A percentile compares a stretch with the other conserved stretches of the same genome.
phyloP scores from a whole-genome alignment of 1,140 invertebrate species.

The Matsumurasca onukii region DNA sequence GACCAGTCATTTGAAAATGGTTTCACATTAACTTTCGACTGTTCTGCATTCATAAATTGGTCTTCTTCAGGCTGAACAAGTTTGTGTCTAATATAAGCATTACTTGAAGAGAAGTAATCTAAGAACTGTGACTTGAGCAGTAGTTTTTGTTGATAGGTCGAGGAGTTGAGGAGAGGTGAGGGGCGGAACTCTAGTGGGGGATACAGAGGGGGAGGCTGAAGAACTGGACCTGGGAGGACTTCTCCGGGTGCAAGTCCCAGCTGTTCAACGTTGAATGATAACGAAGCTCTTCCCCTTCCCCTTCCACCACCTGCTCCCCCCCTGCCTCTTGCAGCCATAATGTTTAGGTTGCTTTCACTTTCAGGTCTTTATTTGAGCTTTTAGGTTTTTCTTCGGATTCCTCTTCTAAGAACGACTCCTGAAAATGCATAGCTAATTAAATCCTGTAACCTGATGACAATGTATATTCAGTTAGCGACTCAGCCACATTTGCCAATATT shows the following conservation, averaged over 20 bases:
- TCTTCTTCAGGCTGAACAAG: background rate
- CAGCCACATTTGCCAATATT: too few species aligned
- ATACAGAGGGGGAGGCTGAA: slow-evolving; percentile 67
- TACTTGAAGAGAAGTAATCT: slow-evolving; percentile 22
- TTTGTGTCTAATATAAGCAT: background rate
- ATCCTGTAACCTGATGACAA: too few species aligned
- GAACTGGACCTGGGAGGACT: slow-evolving; percentile 55
- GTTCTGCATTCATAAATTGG: slow-evolving; percentile 11
- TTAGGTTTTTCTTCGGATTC: slow-evolving; percentile 31
- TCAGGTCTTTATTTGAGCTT: slow-evolving; percentile 4
- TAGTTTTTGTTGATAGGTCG: slow-evolving; percentile 1
- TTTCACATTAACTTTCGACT: background rate
- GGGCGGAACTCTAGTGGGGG: slow-evolving; percentile 62
- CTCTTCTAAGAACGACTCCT: slow-evolving; percentile 33
- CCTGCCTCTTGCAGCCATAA: slow-evolving; percentile 49
- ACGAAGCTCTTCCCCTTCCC: slow-evolving; percentile 51
- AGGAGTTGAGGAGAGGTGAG: slow-evolving; percentile 46
- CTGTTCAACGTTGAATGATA: slow-evolving; percentile 63
- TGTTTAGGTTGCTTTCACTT: slow-evolving; percentile 16
- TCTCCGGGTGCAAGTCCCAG: slow-evolving; percentile 63
- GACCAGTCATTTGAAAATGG: background rate
- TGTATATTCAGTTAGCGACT: too few species aligned
- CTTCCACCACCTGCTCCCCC: slow-evolving; percentile 49
- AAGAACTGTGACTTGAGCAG: slow-evolving; percentile 28
- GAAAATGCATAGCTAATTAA: too few species aligned